Evolutionary conservation across 2,113 vertebrate genomes (phyloP).

Genomic region (Canis aureus): DNA sequence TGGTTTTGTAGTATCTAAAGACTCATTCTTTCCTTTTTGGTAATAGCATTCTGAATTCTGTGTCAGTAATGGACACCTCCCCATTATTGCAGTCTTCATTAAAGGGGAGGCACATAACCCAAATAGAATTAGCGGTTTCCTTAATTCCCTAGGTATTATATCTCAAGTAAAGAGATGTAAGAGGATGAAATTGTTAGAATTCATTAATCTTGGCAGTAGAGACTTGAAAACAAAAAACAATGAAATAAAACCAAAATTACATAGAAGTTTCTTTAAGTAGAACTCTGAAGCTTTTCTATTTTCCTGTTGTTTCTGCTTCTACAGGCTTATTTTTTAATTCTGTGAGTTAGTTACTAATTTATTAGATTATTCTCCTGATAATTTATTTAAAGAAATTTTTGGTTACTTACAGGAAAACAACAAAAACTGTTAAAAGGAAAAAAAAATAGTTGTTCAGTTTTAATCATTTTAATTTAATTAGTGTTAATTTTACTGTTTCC

Average conservation of each 20-base stretch:
- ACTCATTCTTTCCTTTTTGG: neutral
- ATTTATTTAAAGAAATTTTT: neutral
- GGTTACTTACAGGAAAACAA: neutral
- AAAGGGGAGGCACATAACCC: neutral
- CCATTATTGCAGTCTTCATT: neutral
- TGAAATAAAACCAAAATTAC: neutral
- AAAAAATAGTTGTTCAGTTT: neutral
- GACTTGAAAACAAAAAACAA: neutral
- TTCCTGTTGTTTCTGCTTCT: neutral
- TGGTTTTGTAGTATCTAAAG: neutral
- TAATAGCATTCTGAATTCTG: neutral
- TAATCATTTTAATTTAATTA: too few species aligned
- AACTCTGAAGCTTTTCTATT: neutral
- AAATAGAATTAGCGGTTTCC: neutral
- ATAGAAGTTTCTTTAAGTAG: neutral
- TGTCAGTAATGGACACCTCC: neutral
- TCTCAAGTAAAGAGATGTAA: constrained; percentile 21
- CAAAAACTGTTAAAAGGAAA: neutral
- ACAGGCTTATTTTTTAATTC: neutral
- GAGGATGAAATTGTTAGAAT: neutral
- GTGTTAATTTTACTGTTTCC: neutral
- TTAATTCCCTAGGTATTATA: neutral
- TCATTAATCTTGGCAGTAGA: neutral
- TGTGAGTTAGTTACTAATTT: neutral
- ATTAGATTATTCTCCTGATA: neutral